Evolutionary conservation across 1,140 invertebrate species (phyloP).

Genomic region (Alviniconcha marisindica): DNA sequence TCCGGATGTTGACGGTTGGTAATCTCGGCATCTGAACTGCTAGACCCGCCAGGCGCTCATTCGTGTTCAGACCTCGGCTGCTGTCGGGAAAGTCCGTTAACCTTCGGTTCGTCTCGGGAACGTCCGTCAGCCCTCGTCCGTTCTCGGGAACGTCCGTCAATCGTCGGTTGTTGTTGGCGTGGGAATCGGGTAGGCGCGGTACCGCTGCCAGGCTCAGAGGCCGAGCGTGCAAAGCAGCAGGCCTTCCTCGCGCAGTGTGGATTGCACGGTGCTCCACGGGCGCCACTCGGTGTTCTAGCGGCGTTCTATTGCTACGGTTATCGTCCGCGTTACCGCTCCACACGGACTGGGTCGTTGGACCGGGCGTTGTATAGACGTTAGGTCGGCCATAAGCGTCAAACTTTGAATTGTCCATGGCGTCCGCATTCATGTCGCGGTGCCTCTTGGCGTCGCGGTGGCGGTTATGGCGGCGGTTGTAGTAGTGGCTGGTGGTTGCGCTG

Average conservation of each 20-base stretch:
- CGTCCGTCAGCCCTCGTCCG: background rate
- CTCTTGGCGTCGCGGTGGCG: background rate
- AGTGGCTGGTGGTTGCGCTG: background rate
- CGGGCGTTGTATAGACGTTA: background rate
- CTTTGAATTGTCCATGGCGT: background rate
- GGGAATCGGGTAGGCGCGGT: too few relatives aligned
- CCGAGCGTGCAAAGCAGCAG: too few relatives aligned
- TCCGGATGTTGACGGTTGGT: background rate
- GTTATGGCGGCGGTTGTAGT: background rate
- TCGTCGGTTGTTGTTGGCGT: background rate
- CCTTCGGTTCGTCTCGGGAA: background rate
- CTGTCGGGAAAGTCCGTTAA: background rate
- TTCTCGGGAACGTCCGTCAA: background rate
- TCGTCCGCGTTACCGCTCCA: too few relatives aligned
- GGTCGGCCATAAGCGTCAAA: background rate
- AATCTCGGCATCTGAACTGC: background rate
- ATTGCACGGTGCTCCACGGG: too few relatives aligned
- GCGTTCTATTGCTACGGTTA: too few relatives aligned
- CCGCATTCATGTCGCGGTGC: background rate
- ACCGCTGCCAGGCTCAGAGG: too few relatives aligned
- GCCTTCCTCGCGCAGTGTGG: too few relatives aligned
- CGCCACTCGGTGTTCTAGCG: too few relatives aligned
- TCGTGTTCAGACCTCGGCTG: background rate
- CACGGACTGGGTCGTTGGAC: background rate
- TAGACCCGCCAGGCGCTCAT: background rate